A percentile compares a stretch with the other conserved stretches of the same genome.
Conservation (phyloP, 2,113 vertebrate species). For the Emydura subglobosa region DNA sequence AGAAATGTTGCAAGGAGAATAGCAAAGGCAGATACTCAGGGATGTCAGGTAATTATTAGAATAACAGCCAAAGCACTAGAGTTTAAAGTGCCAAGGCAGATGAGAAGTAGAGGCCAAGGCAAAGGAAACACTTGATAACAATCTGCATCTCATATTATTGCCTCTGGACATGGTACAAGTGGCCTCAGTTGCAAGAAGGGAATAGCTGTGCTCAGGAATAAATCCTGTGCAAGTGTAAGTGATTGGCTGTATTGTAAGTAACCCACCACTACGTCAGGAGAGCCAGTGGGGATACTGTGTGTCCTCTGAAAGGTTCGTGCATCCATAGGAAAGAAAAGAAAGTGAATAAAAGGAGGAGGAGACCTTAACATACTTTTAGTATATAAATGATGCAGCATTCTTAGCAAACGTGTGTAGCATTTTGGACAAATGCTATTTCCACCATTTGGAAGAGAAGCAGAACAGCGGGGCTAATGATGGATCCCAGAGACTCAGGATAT, state of each 20-base stretch:
- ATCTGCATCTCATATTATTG: neutral
- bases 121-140: neutral
- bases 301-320: neutral
- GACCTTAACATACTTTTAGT: neutral
- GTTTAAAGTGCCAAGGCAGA: neutral
- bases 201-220: neutral
- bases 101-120: neutral
- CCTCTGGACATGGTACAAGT: rapidly evolving
- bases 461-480: neutral
- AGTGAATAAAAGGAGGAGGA: neutral
- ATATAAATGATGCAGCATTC: neutral
- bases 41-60: neutral
- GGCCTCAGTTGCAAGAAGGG: neutral
- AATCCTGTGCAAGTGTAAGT: neutral
- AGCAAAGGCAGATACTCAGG: neutral
- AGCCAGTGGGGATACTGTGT: neutral
- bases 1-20: neutral
- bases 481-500: neutral
- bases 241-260: neutral
- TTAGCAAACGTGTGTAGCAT: neutral
- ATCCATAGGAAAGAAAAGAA: neutral
- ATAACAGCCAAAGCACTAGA: neutral
- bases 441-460: neutral
- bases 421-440: neutral
- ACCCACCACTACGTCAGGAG: neutral